Evolutionary conservation across 2,797 vertebrate species (phyloP).

Genomic region (Natrix natrix): DNA sequence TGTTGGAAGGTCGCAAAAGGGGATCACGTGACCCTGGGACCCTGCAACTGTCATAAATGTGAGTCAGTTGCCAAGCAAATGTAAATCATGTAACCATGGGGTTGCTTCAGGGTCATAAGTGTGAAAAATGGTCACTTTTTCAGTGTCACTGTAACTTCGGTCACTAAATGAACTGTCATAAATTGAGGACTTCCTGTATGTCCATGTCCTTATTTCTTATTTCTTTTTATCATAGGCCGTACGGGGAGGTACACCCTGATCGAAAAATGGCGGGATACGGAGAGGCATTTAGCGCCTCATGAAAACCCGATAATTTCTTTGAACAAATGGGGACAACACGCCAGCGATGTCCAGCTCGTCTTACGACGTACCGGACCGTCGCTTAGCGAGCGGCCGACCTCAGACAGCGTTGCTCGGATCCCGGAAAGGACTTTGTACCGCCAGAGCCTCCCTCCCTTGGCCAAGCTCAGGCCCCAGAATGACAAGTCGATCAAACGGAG

Average conservation of each 20-base stretch:
- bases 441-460: conserved; percentile 92
- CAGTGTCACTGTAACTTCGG: no score
- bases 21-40: no score
- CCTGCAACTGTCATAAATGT: no score
- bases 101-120: no score
- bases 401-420: conserved; percentile 83
- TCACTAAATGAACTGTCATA: no score
- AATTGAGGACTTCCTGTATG: not conserved
- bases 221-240: conserved; percentile 76
- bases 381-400: conserved; percentile 88
- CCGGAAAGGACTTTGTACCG: conserved; percentile 91
- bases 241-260: conserved; percentile 95
- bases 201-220: not conserved
- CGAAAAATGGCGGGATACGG: conserved; percentile 95
- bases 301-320: conserved; percentile 93
- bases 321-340: conserved; percentile 98
- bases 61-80: no score
- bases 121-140: no score
- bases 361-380: conserved; percentile 93
- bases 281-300: conserved; percentile 90
- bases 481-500: conserved; percentile 87
- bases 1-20: no score
- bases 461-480: conserved; percentile 86
- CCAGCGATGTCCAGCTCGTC: conserved; percentile 94
- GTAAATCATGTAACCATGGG: no score